Percentiles rank a stretch among this genome's conserved stretches.
These are phyloP conservation scores for Lordiphosa mommai DNA, from an alignment of 1,140 invertebrate genomes.

Conservation along the genomic window DNA sequence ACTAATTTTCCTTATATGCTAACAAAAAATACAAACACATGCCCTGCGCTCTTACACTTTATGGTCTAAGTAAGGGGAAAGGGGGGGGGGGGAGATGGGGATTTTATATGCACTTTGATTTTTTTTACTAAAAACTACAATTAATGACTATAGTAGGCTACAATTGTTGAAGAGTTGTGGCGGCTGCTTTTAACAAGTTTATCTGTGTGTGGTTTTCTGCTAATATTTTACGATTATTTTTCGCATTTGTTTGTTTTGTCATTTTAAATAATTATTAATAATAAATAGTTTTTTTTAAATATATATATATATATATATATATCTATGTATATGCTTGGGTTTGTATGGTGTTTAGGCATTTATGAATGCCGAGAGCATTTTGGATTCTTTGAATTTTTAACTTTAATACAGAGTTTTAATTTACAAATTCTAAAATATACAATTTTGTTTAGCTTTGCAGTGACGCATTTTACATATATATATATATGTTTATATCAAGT, in stretches of 20 bases:
- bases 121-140: slow-evolving; percentile 75
- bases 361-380: slow-evolving; percentile 60
- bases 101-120: slow-evolving; percentile 71
- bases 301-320: slow-evolving; percentile 32
- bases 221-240: slow-evolving; percentile 64
- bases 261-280: slow-evolving; percentile 67
- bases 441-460: slow-evolving; percentile 18
- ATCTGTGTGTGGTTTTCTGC: slow-evolving; percentile 36
- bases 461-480: slow-evolving; percentile 4
- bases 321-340: slow-evolving; percentile 27
- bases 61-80: background rate
- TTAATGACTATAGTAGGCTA: slow-evolving; percentile 72
- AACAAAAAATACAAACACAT: slow-evolving; percentile 4
- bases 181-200: slow-evolving; percentile 30
- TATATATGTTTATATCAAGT: slow-evolving; percentile 8
- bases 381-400: slow-evolving; percentile 39
- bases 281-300: slow-evolving; percentile 57
- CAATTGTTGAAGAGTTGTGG: slow-evolving; percentile 54
- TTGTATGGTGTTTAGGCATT: slow-evolving; percentile 37
- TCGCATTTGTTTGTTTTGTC: slow-evolving; percentile 39
- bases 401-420: slow-evolving; percentile 64
- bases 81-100: background rate
- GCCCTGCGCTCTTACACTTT: slow-evolving; percentile 15
- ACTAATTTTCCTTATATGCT: slow-evolving; percentile 3
- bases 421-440: slow-evolving; percentile 51